Conservation (phyloP, 2,113 vertebrate species). For the Melanostigma gelatinosum region DNA sequence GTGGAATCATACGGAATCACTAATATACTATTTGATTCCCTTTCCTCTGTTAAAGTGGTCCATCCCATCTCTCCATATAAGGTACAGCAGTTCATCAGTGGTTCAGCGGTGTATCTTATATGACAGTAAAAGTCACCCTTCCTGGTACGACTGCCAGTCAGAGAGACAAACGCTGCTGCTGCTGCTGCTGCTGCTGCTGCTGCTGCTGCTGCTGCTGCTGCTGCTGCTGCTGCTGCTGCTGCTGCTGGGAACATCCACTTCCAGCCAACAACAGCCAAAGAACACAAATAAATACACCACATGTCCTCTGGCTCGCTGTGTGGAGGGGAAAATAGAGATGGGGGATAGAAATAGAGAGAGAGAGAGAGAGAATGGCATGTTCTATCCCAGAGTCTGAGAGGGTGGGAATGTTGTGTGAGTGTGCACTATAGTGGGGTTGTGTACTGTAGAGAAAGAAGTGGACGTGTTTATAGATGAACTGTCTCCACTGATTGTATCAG, state of each 20-base stretch:
- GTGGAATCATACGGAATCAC: background rate
- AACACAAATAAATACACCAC: conserved; percentile 69
- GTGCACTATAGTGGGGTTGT: background rate
- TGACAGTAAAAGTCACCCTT: conserved; percentile 33
- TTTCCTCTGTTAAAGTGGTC: background rate
- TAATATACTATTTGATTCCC: background rate
- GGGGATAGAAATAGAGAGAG: conserved; percentile 6
- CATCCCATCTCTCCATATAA: background rate
- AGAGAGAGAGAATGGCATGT: conserved; percentile 64
- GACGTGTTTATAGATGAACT: background rate
- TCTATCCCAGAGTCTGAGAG: conserved; percentile 45
- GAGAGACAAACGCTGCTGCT: conserved; percentile 31
- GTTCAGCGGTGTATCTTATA: conserved; percentile 8
- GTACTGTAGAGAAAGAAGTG: background rate
- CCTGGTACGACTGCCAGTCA: conserved; percentile 46
- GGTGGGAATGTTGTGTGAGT: conserved; percentile 37
- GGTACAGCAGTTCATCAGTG: background rate
- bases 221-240: conserved; percentile 52
- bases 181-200: conserved; percentile 68
- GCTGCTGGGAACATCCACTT: conserved; percentile 74
- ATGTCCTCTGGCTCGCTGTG: conserved; percentile 55
- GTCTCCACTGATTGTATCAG: background rate
- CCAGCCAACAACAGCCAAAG: conserved; percentile 62
- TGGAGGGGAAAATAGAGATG: conserved; percentile 10
- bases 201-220: conserved; percentile 50